Evolutionary conservation across 2,888 invertebrate genomes (phyloP), one percentile per base, ranked within the genome.

Genomic region (Drosophila ezoana): DNA sequence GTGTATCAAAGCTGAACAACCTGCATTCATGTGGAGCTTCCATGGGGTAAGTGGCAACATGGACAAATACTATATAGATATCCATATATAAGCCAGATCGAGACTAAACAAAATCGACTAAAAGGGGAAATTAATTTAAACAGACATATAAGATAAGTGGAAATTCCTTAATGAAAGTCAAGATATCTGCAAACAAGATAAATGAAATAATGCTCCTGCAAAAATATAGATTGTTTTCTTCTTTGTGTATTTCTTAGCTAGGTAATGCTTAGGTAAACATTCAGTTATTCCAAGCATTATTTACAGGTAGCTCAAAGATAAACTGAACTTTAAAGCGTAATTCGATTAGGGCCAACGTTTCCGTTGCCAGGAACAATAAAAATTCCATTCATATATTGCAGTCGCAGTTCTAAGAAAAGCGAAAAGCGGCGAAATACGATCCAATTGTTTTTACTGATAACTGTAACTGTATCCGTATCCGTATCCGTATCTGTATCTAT

Each of bases 361-460:
- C 16, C 40, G 40, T 16, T 40, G 40, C 10, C 9, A 40, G 40
- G 40, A 40, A 16, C 40, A 1, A 40, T 40, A n/a, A 44, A 20
- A 23, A 28, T 45, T 9, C 28, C n/a, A 28, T 9, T 13, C 14
- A 1, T 4, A n/a, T 28, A 13, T 8, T 44, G 13, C 33, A 4
- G 10, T 18, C 16, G 11, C 2, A 33, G 14, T 23, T 45, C 45
- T 16, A 11, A n/a, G 40, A 52, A 33, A 38, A 23, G 9, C 37
- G 37, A 1, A n/a, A 11, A 18, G 6, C 11, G 16, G 11, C 20
- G 41, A 32, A 71, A 70, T 49, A 6, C 41, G 71, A 71, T 51
- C 49, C 40, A 20, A 20, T 16, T 13, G 10, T 37, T 45, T 47
- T 28, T 28, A 8, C 16, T 54, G 49, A 18, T 63, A 61, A 53